Conservation (phyloP, 2,113 vertebrate genomes). For the Phaethornis superciliosus region DNA sequence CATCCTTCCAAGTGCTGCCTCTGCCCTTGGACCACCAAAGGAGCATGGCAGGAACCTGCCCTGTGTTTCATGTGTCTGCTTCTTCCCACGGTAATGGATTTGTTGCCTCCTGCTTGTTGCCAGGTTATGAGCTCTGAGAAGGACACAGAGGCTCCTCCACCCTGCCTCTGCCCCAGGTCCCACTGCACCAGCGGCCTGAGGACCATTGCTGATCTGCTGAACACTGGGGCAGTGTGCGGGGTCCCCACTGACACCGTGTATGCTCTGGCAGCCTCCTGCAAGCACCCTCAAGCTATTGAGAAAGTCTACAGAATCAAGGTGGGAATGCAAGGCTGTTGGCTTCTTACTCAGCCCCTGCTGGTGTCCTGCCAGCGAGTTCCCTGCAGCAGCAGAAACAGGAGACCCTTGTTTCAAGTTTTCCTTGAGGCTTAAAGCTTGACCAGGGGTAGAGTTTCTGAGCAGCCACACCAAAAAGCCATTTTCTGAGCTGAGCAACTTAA, state of each 20-base stretch:
- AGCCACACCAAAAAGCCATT: not conserved
- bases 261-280: slow-evolving; percentile 89
- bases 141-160: not conserved
- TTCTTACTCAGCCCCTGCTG: not conserved
- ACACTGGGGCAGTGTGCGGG: slow-evolving; percentile 81
- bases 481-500: not conserved
- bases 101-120: not conserved
- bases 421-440: not conserved
- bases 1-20: not conserved
- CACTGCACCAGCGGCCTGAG: slow-evolving; percentile 81
- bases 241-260: slow-evolving; percentile 91
- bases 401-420: not conserved
- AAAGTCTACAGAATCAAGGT: slow-evolving; percentile 91
- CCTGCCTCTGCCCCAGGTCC: slow-evolving; percentile 78
- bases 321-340: not conserved
- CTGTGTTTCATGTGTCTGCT: not conserved
- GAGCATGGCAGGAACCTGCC: fast-evolving
- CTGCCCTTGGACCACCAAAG: not conserved
- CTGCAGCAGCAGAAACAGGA: not conserved
- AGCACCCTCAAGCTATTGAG: slow-evolving; percentile 85
- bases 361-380: fast-evolving
- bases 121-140: slow-evolving; percentile 39
- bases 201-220: slow-evolving; percentile 79
- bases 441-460: fast-evolving
- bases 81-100: not conserved